These are phyloP conservation scores for Microcebus griseorufus DNA, from an alignment of 2,113 vertebrate genomes.

Conservation along the genomic window DNA sequence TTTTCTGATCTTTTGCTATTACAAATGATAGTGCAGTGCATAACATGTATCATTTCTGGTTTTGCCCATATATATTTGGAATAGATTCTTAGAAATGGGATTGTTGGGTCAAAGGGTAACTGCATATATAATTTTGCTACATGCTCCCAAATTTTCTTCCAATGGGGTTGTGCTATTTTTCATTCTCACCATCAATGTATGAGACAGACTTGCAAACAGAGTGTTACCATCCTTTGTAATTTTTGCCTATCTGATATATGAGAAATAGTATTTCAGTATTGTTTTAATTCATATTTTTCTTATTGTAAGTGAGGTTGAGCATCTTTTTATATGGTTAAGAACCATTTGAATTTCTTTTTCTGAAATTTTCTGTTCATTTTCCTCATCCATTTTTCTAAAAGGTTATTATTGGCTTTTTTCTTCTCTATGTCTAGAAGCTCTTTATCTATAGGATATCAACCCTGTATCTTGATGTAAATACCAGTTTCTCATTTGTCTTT, in stretches of 20 bases:
- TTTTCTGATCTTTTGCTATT: background rate
- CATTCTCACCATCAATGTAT: background rate
- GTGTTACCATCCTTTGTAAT: background rate
- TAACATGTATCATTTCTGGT: background rate
- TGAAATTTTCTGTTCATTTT: background rate
- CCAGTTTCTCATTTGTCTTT: background rate
- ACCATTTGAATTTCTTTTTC: background rate
- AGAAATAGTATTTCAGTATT: background rate
- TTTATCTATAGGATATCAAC: background rate
- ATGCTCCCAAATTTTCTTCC: background rate
- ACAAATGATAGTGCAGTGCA: background rate
- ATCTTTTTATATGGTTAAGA: background rate
- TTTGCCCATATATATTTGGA: background rate
- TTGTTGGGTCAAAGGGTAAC: background rate
- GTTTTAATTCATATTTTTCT: background rate
- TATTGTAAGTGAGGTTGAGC: background rate
- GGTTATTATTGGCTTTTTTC: background rate
- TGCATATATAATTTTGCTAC: background rate
- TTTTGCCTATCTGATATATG: background rate
- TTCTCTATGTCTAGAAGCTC: background rate
- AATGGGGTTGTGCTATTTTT: background rate
- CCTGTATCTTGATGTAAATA: background rate
- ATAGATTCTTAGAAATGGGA: background rate
- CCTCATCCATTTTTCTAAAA: background rate
- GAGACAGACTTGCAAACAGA: background rate